These are phyloP conservation scores for Toxostoma redivivum DNA, from an alignment of 2,113 vertebrate genomes.

Conservation along the genomic window DNA sequence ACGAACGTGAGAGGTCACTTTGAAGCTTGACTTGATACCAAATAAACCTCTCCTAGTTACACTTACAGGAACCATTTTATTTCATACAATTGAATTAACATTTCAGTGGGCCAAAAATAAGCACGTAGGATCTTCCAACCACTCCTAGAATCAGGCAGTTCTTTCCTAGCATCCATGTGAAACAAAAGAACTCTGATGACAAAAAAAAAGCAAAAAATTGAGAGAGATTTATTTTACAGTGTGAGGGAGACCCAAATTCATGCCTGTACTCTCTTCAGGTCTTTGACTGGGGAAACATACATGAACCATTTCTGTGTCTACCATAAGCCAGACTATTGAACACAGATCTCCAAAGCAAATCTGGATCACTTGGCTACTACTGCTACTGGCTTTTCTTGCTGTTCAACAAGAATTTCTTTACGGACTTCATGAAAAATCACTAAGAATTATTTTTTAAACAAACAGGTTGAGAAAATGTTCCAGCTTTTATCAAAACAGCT, in stretches of 20 bases:
- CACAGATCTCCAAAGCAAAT: background rate
- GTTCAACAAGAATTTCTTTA: background rate
- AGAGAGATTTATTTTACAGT: background rate
- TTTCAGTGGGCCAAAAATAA: background rate
- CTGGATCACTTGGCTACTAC: background rate
- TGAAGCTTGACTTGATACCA: background rate
- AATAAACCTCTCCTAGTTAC: background rate
- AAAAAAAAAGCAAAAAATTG: background rate
- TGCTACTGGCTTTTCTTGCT: background rate
- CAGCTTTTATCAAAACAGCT: background rate
- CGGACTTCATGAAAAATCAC: background rate
- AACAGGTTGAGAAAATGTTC: background rate
- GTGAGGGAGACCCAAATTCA: background rate
- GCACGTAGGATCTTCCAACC: fast-evolving
- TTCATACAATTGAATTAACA: background rate
- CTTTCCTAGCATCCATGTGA: background rate
- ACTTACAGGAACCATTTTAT: background rate
- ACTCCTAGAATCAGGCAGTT: background rate
- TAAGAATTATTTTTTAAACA: background rate
- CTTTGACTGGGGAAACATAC: background rate
- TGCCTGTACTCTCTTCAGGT: background rate
- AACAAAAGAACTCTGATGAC: background rate
- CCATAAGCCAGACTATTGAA: background rate
- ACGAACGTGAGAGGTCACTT: background rate
- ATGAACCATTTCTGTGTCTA: background rate